Percentiles rank a stretch among this genome's conserved stretches.
These are phyloP conservation scores for Sphenodon punctatus DNA, from an alignment of 2,797 vertebrate species.

Conservation along the genomic window DNA sequence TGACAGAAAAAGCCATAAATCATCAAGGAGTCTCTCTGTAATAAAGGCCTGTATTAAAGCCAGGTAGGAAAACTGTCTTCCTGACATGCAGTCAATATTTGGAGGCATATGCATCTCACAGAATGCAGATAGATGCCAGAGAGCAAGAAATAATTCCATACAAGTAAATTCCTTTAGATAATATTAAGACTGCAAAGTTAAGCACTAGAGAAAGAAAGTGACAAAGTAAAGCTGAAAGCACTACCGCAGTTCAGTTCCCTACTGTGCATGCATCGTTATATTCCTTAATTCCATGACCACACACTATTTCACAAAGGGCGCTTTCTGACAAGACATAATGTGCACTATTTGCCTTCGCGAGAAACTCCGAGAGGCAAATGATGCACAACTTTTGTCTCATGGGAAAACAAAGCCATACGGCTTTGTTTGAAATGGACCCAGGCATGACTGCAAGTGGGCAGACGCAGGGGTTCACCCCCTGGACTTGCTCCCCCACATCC, in stretches of 20 bases:
- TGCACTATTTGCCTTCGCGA: too few species aligned
- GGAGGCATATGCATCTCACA: constrained; percentile 44
- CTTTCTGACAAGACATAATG: too few species aligned
- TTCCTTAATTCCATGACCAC: background rate
- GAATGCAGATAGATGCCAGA: constrained; percentile 24
- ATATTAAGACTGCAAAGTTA: constrained; percentile 46
- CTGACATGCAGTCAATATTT: constrained; percentile 65
- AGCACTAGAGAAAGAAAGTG: constrained; percentile 37
- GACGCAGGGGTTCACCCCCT: too few species aligned
- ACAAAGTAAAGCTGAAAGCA: constrained; percentile 53
- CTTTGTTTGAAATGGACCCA: too few species aligned
- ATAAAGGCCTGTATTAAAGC: constrained; percentile 52
- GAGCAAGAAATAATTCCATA: constrained; percentile 18
- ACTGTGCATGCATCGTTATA: background rate
- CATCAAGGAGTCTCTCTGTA: constrained; percentile 65
- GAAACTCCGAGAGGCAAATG: too few species aligned
- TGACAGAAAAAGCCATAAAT: constrained; percentile 24
- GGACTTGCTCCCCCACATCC: too few species aligned
- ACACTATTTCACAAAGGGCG: too few species aligned
- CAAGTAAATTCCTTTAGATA: constrained; percentile 31
- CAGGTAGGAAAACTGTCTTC: constrained; percentile 38
- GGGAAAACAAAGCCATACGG: too few species aligned
- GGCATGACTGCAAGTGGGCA: too few species aligned
- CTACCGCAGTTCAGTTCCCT: constrained; percentile 59
- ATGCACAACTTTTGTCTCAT: too few species aligned